Base-by-base conservation (phyloP, 2,113 vertebrate genomes). In the Petrocephalus zakoni region DNA sequence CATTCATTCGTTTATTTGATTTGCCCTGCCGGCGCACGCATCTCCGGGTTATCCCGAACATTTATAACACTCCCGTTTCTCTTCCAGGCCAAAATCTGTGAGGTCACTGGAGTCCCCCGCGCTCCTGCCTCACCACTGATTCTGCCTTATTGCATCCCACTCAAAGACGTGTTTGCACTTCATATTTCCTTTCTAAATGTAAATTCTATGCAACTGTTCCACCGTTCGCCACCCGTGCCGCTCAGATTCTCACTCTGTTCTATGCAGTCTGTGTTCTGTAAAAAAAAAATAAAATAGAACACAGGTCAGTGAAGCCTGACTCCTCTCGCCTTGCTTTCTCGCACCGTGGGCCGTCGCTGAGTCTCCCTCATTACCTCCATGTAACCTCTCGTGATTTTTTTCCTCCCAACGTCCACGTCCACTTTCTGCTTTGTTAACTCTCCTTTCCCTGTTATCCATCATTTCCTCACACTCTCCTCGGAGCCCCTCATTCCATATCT, bases 361-460 rank as follows among this genome's bases (percentile, higher is more conserved):
- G 84, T 34, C 29, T 86, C 84, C 52, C 84, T 85, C n/a, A 55
- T 86, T 86, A 86, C 52, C 84, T 53, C 52, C 21, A n/a, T 34
- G 84, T 22, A 52, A 55, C 84, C 84, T 25, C 49, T 52, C 46
- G n/a, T 22, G 82, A 68, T 68, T 68, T 68, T 85, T 52, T 49
- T n/a, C 81, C 5, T 52, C 46, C 21, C 4, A 29, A 51, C 82
- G 52, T 52, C 82, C 49, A 25, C 46, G 22, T 85, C 49, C 37
- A 25, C 84, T 55, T 55, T 86, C 84, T 86, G 84, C 84, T 55
- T 55, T 86, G 84, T 86, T 86, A 86, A 86, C 84, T 56, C 34
- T 37, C 55, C 84, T 86, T 86, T 86, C 22, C 19, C 49, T 21
- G 84, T 29, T 1, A 86, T 86, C 84, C 51, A 86, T 55, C 84